phyloP scores from a whole-genome alignment of 2,113 vertebrate species.

The Spilogale gracilis region DNA sequence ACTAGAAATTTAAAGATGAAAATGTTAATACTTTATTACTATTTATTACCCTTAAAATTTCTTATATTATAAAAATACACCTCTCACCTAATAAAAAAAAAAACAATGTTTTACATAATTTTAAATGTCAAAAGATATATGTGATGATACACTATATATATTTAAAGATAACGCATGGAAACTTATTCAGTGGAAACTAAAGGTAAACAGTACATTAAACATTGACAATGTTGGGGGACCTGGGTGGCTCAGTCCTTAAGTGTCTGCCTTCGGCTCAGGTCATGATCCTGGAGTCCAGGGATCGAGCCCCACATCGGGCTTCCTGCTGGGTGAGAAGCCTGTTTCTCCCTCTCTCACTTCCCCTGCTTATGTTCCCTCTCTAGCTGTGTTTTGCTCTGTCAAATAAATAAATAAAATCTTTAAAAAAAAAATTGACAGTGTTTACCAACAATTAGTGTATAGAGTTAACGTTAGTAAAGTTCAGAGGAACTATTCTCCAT shows the following conservation, averaged over 20 bases:
- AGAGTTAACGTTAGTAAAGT: slow-evolving; percentile 79
- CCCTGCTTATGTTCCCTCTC: too few species aligned
- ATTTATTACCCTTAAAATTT: neutral
- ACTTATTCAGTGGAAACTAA: slow-evolving; percentile 70
- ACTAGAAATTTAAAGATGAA: neutral
- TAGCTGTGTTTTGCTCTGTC: too few species aligned
- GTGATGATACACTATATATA: neutral
- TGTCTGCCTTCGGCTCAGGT: too few species aligned
- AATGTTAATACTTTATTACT: neutral
- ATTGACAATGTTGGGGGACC: slow-evolving; percentile 56
- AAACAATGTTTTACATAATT: neutral
- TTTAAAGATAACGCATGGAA: slow-evolving; percentile 43
- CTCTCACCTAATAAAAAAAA: neutral
- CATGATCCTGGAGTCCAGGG: too few species aligned
- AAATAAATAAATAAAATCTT: too few species aligned
- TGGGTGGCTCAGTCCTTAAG: too few species aligned
- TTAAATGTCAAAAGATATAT: neutral
- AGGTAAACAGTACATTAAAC: slow-evolving; percentile 71
- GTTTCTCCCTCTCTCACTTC: too few species aligned
- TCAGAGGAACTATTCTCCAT: slow-evolving; percentile 78
- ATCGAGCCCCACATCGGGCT: too few species aligned
- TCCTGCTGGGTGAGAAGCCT: too few species aligned
- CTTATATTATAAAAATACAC: neutral
- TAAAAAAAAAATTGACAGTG: slow-evolving; percentile 71
- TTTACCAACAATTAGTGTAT: slow-evolving; percentile 82